Conservation (phyloP, 2,113 vertebrate species). For the mouse (Mus musculus) region DNA sequence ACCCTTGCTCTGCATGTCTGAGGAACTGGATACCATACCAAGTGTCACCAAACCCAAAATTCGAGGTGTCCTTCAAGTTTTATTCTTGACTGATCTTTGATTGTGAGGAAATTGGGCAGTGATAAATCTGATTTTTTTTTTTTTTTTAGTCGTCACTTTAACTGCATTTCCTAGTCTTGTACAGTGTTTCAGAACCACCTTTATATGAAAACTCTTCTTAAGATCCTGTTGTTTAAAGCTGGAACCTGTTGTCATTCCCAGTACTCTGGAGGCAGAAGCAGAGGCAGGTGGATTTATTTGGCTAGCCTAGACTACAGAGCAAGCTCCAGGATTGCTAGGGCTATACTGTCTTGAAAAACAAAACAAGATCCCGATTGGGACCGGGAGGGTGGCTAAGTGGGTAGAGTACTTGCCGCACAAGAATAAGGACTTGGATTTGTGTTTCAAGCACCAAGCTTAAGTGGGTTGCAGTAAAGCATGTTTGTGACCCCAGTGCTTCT, state of each 20-base stretch:
- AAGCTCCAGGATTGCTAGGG: background rate
- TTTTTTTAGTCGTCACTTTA: background rate
- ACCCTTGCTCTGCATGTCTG: too few species aligned
- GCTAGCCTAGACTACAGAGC: background rate
- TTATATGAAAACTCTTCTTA: background rate
- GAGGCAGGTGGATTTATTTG: too few species aligned
- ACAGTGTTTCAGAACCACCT: background rate
- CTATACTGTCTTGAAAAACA: background rate
- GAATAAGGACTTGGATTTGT: background rate
- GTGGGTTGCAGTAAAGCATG: background rate
- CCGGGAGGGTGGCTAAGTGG: background rate
- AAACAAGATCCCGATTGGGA: background rate
- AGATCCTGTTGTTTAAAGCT: background rate
- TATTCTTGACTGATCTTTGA: background rate
- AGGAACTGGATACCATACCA: background rate
- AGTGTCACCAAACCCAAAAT: background rate
- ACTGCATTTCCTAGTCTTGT: background rate
- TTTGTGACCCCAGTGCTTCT: background rate
- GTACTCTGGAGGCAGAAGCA: background rate
- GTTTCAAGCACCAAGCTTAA: background rate
- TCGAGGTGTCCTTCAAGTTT: background rate
- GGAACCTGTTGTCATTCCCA: too few species aligned
- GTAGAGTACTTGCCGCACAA: background rate
- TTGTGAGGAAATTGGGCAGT: background rate
- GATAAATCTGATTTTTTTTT: conserved; percentile 8